Conservation (phyloP, 2,113 vertebrate genomes). For the Variabilichromis moorii region DNA sequence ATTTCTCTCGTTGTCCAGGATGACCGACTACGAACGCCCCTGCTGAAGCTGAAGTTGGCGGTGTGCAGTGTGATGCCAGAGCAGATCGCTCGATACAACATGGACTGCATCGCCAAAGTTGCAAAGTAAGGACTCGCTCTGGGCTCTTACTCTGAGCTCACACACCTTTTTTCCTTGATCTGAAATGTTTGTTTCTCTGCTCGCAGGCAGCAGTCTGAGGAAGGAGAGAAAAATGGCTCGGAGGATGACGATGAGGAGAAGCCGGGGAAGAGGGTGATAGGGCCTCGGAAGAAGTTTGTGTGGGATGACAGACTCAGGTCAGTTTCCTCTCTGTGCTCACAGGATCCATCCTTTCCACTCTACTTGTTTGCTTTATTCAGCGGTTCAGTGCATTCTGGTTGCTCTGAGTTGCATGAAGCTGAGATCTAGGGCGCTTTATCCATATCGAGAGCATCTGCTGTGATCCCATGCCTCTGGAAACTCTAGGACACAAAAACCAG, state of each 20-base stretch:
- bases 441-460: neutral
- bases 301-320: slow-evolving; percentile 97
- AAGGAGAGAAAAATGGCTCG: slow-evolving; percentile 90
- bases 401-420: neutral
- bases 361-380: neutral
- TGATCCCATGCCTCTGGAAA: neutral
- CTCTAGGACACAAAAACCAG: neutral
- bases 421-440: neutral
- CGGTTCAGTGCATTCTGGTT: neutral
- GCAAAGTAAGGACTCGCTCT: slow-evolving; percentile 72
- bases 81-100: slow-evolving; percentile 92
- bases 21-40: slow-evolving; percentile 85
- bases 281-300: slow-evolving; percentile 93
- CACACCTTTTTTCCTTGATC: neutral
- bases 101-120: slow-evolving; percentile 95
- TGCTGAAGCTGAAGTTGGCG: slow-evolving; percentile 92
- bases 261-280: slow-evolving; percentile 92
- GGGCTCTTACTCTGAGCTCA: neutral
- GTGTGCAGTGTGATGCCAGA: slow-evolving; percentile 94
- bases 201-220: slow-evolving; percentile 84
- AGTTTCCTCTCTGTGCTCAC: neutral
- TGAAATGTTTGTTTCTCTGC: neutral
- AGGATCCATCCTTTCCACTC: neutral
- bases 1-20: slow-evolving; percentile 69
- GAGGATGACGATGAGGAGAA: slow-evolving; percentile 98